Evolutionary conservation across 2,888 invertebrate genomes (phyloP).

Genomic region (Chloroclysta siterata): DNA sequence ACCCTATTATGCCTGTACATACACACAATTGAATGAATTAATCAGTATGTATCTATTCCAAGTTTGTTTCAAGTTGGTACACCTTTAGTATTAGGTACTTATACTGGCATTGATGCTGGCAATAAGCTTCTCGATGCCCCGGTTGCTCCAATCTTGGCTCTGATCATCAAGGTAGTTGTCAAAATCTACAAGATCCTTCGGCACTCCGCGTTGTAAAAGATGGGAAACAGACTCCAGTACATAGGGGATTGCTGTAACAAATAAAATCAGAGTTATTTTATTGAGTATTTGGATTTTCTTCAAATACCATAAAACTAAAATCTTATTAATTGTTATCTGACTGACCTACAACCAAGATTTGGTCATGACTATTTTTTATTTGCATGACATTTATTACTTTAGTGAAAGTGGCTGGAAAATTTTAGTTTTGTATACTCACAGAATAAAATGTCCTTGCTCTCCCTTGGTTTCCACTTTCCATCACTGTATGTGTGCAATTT

Average conservation of each 20-base stretch:
- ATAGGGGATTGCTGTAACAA: constrained; percentile 71
- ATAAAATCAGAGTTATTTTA: constrained; percentile 25
- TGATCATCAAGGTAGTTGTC: constrained; percentile 98
- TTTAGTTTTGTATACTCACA: constrained; percentile 57
- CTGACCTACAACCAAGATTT: too few relatives aligned
- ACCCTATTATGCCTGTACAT: too few relatives aligned
- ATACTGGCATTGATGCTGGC: constrained; percentile 62
- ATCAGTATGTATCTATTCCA: neutral
- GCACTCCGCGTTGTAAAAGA: constrained; percentile 89
- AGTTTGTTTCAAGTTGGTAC: neutral
- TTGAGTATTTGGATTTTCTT: too few relatives aligned
- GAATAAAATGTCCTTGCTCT: constrained; percentile 63
- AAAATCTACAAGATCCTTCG: constrained; percentile 95
- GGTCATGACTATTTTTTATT: too few relatives aligned
- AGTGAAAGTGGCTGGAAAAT: too few relatives aligned
- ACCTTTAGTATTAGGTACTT: constrained; percentile 5
- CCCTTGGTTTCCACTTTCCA: constrained; percentile 89
- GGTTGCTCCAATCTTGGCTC: constrained; percentile 95
- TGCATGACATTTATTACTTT: too few relatives aligned
- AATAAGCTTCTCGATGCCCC: constrained; percentile 73
- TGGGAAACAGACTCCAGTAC: constrained; percentile 88
- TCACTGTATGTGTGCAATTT: constrained; percentile 90
- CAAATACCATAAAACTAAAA: too few relatives aligned
- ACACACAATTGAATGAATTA: too few relatives aligned
- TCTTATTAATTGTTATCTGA: too few relatives aligned